phyloP scores from a whole-genome alignment of 2,797 vertebrate species.

The Serranus cabrilla region DNA sequence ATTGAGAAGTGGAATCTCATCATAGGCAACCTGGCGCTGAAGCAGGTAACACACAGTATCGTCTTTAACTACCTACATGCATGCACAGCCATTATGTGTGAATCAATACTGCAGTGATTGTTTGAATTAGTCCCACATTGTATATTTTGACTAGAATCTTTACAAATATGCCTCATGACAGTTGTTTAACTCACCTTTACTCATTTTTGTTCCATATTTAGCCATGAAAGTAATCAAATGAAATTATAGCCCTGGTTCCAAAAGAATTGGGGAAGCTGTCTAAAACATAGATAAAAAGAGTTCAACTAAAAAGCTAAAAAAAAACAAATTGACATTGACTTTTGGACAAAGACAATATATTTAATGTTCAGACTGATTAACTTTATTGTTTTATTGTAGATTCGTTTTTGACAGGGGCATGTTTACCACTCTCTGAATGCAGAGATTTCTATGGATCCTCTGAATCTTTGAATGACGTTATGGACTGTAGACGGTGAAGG shows the following conservation, averaged over 20 bases:
- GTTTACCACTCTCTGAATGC: no score
- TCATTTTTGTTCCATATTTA: background rate
- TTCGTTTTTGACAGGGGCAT: no score
- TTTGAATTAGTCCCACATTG: background rate
- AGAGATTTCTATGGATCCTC: no score
- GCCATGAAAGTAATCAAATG: background rate
- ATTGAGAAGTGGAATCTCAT: conserved; percentile 99
- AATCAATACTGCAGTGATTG: background rate
- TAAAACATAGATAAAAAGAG: no score
- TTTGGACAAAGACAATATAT: no score
- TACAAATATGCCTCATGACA: background rate
- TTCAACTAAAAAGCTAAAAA: no score
- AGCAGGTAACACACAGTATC: conserved; percentile 88
- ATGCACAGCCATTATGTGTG: background rate
- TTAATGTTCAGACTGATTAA: no score
- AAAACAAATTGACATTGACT: no score
- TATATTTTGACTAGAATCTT: background rate
- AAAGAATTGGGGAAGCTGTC: no score
- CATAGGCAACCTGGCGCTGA: conserved; percentile 96
- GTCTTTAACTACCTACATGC: background rate
- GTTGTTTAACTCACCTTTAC: background rate
- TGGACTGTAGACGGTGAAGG: no score
- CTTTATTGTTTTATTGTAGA: no score
- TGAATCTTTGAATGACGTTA: no score
- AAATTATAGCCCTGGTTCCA: background rate